Percentiles rank a stretch among this genome's conserved stretches.
Conservation (phyloP, 2,797 vertebrate genomes). For the Falco rusticolus region DNA sequence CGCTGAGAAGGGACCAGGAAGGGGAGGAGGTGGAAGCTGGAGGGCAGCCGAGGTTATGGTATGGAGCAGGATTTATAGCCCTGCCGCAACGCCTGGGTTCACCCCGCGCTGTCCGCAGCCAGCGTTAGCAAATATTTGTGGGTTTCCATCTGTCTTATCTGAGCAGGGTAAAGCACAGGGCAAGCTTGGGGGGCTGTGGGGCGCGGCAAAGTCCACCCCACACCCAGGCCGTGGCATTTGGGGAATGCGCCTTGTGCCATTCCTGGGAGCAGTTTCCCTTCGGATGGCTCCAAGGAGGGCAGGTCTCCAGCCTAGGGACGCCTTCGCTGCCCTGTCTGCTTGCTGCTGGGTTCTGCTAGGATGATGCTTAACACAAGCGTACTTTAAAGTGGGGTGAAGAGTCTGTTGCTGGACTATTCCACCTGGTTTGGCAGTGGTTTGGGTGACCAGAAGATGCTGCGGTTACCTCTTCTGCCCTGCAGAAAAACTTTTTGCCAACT, state of each 20-base stretch:
- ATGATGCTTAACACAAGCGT: fast-evolving
- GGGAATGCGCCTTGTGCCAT: fast-evolving
- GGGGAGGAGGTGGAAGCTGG: not conserved
- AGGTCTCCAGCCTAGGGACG: not conserved
- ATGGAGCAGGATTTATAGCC: not conserved
- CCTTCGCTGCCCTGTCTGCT: not conserved
- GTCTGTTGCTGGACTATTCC: not conserved
- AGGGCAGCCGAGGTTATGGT: not conserved
- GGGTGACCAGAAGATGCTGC: not conserved
- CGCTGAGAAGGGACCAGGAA: not conserved
- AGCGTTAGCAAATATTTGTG: not conserved
- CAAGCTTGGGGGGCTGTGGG: not conserved
- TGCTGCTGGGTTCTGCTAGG: not conserved
- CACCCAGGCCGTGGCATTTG: fast-evolving
- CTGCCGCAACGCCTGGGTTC: not conserved
- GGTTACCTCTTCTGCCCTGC: not conserved
- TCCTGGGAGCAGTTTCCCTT: not conserved
- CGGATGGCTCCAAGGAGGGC: not conserved
- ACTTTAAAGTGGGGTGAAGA: fast-evolving
- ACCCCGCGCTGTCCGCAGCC: not conserved
- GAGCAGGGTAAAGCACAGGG: not conserved
- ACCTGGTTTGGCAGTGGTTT: not conserved
- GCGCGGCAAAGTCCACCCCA: not conserved
- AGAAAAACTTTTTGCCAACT: not conserved
- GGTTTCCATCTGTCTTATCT: not conserved